Conservation (phyloP, 2,888 invertebrate species). For the Temnothorax unifasciatus region DNA sequence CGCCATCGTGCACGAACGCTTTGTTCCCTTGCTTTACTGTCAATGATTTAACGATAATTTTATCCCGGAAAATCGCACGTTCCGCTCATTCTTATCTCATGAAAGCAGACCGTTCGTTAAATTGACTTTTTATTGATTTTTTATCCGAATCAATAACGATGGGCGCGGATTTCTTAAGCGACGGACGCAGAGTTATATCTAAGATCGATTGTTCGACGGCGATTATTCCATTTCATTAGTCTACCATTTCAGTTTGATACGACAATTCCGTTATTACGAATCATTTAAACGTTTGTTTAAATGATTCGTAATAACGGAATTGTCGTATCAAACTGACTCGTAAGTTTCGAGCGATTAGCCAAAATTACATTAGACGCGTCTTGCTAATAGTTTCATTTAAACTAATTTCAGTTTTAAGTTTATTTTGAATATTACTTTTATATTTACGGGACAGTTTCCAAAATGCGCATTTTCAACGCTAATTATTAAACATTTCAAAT, state of each 20-base stretch:
- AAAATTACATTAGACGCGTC: neutral
- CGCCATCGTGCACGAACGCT: slow-evolving; percentile 38
- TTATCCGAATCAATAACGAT: slow-evolving; percentile 24
- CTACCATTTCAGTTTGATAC: neutral
- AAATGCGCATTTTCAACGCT: slow-evolving; percentile 5
- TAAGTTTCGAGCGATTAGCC: neutral
- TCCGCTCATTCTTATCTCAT: slow-evolving; percentile 9
- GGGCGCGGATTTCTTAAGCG: neutral
- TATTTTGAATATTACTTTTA: neutral
- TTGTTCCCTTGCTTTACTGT: slow-evolving; percentile 43
- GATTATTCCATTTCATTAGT: slow-evolving; percentile 39
- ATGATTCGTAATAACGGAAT: too few species aligned
- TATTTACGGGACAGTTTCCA: neutral
- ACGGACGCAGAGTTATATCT: neutral
- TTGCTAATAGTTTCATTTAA: neutral
- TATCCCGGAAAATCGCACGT: slow-evolving; percentile 42
- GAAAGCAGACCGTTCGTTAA: slow-evolving; percentile 16
- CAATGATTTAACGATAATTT: slow-evolving; percentile 56
- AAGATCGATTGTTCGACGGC: slow-evolving; percentile 24
- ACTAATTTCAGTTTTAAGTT: neutral
- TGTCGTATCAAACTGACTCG: too few species aligned
- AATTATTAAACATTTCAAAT: slow-evolving; percentile 43
- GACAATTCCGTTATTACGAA: neutral
- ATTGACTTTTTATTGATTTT: slow-evolving; percentile 22
- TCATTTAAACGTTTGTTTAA: neutral